Evolutionary conservation across 2,888 invertebrate genomes (phyloP).

Genomic region (Apocheima hispidaria): DNA sequence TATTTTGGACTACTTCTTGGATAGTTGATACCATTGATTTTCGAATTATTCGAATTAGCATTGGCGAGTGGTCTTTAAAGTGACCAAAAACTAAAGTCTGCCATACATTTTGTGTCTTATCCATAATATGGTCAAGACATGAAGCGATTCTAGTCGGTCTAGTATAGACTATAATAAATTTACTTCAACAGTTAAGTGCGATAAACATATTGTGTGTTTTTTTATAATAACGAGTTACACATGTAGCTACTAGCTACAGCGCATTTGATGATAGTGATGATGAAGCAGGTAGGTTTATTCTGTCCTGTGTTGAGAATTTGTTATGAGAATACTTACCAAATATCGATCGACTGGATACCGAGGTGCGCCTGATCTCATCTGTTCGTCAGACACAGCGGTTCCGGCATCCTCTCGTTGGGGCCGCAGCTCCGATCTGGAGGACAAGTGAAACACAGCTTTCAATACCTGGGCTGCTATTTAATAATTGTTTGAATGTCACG

Average conservation of each 20-base stretch:
- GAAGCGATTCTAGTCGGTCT: not conserved
- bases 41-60: not conserved
- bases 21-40: not conserved
- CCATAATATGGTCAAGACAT: not conserved
- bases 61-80: not conserved
- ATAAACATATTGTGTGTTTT: too few relatives aligned
- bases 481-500: not conserved
- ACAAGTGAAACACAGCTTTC: slow-evolving; percentile 38
- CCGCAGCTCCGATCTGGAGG: slow-evolving; percentile 68
- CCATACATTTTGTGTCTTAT: not conserved
- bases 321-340: slow-evolving; percentile 66
- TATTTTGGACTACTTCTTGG: not conserved
- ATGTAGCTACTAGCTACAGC: too few relatives aligned
- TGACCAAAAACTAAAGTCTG: not conserved
- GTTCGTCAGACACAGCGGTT: slow-evolving; percentile 82
- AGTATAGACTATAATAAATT: too few relatives aligned
- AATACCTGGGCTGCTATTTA: not conserved
- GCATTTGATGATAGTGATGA: not conserved
- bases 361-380: slow-evolving; percentile 69
- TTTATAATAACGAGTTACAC: too few relatives aligned
- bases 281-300: not conserved
- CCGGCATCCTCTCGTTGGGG: slow-evolving; percentile 75
- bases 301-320: not conserved
- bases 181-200: too few relatives aligned
- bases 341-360: slow-evolving; percentile 83